Evolutionary conservation across 2,797 vertebrate species (phyloP).

Genomic region (Nannoperca obscura): DNA sequence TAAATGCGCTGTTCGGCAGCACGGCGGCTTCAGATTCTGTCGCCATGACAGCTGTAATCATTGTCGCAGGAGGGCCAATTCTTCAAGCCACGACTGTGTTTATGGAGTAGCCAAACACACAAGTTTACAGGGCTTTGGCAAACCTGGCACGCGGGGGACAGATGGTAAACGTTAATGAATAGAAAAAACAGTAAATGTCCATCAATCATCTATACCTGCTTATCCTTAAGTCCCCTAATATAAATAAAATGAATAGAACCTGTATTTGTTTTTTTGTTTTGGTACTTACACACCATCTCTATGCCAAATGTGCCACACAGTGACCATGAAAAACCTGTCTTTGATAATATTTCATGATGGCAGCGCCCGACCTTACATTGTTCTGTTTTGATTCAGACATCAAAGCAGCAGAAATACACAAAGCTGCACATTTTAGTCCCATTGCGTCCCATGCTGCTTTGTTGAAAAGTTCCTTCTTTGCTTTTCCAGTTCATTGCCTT

Average conservation of each 20-base stretch:
- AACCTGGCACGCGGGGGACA: neutral
- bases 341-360: constrained; percentile 14
- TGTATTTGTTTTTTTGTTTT: constrained; percentile 1
- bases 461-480: neutral
- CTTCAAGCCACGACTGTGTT: constrained; percentile 14
- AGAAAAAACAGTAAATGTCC: neutral
- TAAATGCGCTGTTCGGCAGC: constrained; percentile 49
- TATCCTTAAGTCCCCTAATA: neutral
- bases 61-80: constrained; percentile 27
- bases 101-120: constrained; percentile 16
- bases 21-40: constrained; percentile 54
- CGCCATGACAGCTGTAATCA: constrained; percentile 41
- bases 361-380: neutral
- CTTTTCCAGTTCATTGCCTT: constrained; percentile 12
- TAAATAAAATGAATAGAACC: neutral
- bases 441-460: constrained; percentile 3
- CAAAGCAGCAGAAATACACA: constrained; percentile 36
- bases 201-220: constrained; percentile 7
- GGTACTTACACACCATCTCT: neutral
- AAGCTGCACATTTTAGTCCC: constrained; percentile 20
- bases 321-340: constrained; percentile 21
- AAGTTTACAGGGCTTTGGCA: neutral
- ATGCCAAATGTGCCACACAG: neutral
- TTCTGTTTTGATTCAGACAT: constrained; percentile 33
- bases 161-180: neutral